Base-by-base conservation (phyloP, 2,888 invertebrate species). In the Volucella zonaria region DNA sequence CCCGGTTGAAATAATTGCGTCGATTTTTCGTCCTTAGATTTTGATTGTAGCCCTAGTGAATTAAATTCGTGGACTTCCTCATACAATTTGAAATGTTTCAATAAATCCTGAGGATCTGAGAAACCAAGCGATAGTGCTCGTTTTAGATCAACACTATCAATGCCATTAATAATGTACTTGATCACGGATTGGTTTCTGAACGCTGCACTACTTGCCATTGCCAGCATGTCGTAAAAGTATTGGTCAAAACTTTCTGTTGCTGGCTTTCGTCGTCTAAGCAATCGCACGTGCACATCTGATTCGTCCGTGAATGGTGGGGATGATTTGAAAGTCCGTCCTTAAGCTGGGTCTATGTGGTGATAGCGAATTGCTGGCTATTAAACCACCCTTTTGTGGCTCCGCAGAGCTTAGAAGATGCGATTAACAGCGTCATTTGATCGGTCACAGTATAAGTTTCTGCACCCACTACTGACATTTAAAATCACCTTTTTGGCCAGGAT, bases 371-470 rank as follows among this genome's bases (percentile, higher is more conserved):
- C 54, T 23, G 31, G 31, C 54, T 23, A 54, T 54, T 54, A 54
- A 56, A 56, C 54, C 38, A 56, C 4, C 45, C 45, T 45, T 45
- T 45, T 45, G n/a, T 0, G 45, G 45, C 45, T 11, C 12, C 45
- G 12, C 54, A 56, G 38, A 56, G 31, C 54, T 54, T 54, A 10
- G 31, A 56, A 56, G 54, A 56, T 56, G 54, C 54, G 31, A 56
- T 56, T 23, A 23, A 54, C 54, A 54, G 54, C 54, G 54, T 31
- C 12, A 54, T 23, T 54, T 54, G 54, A 23, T 54, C 8, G 23
- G 23, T 54, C n/a, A 56, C 2, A 56, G 18, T 6, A 56, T 56
- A 56, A 1, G 23, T 56, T 2, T 54, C 54, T 54, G 54, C 54
- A 54, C 54, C 54, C 12, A 56, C 38, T 56, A 38, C 54, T 56